These are phyloP conservation scores for Graphium colonna DNA, from an alignment of 2,888 invertebrate species.

Conservation along the genomic window DNA sequence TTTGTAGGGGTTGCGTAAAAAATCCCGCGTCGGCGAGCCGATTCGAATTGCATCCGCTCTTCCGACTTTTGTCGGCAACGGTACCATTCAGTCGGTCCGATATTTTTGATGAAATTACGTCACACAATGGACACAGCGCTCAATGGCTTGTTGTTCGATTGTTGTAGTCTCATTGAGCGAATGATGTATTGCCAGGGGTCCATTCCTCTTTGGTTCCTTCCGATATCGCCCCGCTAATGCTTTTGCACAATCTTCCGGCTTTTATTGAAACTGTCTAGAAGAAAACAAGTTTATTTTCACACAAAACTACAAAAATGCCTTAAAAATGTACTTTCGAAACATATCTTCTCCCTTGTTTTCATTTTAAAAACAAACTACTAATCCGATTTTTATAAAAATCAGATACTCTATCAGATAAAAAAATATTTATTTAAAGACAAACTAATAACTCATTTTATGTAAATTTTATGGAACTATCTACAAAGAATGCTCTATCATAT, in stretches of 20 bases:
- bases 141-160: slow-evolving; percentile 73
- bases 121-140: slow-evolving; percentile 63
- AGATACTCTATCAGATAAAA: no score
- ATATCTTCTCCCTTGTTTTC: no score
- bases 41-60: slow-evolving; percentile 77
- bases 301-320: no score
- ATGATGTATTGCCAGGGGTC: slow-evolving; percentile 61
- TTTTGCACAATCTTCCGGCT: slow-evolving; percentile 54
- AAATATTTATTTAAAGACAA: no score
- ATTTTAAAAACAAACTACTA: no score
- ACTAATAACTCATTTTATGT: no score
- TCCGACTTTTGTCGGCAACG: slow-evolving; percentile 74
- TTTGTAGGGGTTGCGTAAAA: slow-evolving; percentile 66
- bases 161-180: slow-evolving; percentile 71
- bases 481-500: no score
- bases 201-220: slow-evolving; percentile 56
- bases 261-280: slow-evolving; percentile 47
- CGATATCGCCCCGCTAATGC: slow-evolving; percentile 57
- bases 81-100: slow-evolving; percentile 66
- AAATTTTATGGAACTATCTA: no score
- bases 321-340: no score
- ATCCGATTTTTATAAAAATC: no score
- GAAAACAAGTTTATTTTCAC: no score
- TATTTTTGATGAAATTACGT: slow-evolving; percentile 79
- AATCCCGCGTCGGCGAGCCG: slow-evolving; percentile 61